A percentile compares a stretch with the other conserved stretches of the same genome.
These are phyloP conservation scores for Geopemphigus sp. DNA, from an alignment of 1,140 invertebrate genomes.

Conservation along the genomic window DNA sequence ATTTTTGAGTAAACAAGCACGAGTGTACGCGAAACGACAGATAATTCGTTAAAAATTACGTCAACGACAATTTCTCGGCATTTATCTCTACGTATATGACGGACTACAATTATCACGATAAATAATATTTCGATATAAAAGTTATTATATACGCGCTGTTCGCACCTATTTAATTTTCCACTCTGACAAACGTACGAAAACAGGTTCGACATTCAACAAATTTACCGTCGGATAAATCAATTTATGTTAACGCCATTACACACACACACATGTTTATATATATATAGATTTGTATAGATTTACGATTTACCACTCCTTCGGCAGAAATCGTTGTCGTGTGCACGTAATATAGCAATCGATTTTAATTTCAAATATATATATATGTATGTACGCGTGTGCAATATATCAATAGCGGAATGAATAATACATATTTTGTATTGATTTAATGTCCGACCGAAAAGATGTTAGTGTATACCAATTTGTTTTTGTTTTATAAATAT, in stretches of 20 bases:
- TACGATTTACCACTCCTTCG: constrained; percentile 2
- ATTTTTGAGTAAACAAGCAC: neutral
- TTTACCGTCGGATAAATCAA: constrained; percentile 21
- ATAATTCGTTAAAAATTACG: neutral
- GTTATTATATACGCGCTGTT: neutral
- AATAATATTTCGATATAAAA: too few species aligned
- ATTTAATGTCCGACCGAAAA: neutral
- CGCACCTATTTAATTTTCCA: constrained; percentile 12
- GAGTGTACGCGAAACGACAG: neutral
- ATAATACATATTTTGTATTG: neutral
- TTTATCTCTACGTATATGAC: too few species aligned
- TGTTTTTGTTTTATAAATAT: neutral
- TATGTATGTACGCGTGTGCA: neutral
- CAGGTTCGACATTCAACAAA: constrained; percentile 17
- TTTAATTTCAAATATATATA: neutral
- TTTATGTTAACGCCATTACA: neutral
- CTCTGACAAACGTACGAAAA: neutral
- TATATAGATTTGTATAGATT: too few species aligned
- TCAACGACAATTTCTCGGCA: neutral
- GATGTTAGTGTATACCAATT: constrained; percentile 18
- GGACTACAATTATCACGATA: too few species aligned
- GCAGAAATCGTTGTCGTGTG: neutral
- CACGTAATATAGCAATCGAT: neutral
- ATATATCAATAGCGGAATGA: neutral
- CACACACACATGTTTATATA: too few species aligned